A percentile compares a stretch with the other conserved stretches of the same genome.
phyloP scores from a whole-genome alignment of 1,140 invertebrate species.

The Linepithema humile region DNA sequence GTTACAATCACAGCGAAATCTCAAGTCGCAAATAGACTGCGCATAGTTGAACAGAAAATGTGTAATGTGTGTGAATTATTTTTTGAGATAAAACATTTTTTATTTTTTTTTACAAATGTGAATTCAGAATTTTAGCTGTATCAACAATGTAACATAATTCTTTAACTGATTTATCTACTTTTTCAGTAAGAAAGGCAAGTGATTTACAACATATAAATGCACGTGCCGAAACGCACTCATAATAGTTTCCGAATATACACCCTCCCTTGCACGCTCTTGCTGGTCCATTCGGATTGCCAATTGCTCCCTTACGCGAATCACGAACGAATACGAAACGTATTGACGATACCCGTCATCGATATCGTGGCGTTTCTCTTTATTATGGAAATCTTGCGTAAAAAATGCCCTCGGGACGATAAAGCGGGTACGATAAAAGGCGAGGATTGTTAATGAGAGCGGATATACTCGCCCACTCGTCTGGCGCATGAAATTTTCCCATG shows the following conservation, averaged over 20 bases:
- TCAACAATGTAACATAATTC: not conserved
- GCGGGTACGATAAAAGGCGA: slow-evolving; percentile 3
- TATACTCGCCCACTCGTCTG: not conserved
- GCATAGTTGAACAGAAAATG: too few species aligned
- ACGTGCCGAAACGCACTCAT: slow-evolving; percentile 35
- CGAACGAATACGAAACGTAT: slow-evolving; percentile 29
- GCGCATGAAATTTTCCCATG: slow-evolving; percentile 35
- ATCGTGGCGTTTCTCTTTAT: slow-evolving; percentile 42
- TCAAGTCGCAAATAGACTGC: too few species aligned
- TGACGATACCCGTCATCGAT: slow-evolving; percentile 21
- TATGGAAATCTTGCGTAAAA: slow-evolving; percentile 42
- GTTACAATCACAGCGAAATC: too few species aligned
- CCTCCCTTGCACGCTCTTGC: slow-evolving; percentile 29
- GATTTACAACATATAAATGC: slow-evolving; percentile 21
- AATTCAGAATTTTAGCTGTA: not conserved
- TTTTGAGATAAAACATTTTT: too few species aligned
- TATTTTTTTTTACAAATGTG: too few species aligned
- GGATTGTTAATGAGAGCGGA: slow-evolving; percentile 44
- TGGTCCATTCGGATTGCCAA: not conserved
- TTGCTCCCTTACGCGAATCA: slow-evolving; percentile 9
- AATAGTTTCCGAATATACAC: slow-evolving; percentile 50
- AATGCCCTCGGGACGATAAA: slow-evolving; percentile 8
- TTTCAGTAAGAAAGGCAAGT: not conserved
- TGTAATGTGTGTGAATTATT: too few species aligned
- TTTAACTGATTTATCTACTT: not conserved